Percentiles rank a stretch among this genome's conserved stretches.
Evolutionary conservation across 2,888 invertebrate species (phyloP).

Genomic region (Cheilosia pagana): DNA sequence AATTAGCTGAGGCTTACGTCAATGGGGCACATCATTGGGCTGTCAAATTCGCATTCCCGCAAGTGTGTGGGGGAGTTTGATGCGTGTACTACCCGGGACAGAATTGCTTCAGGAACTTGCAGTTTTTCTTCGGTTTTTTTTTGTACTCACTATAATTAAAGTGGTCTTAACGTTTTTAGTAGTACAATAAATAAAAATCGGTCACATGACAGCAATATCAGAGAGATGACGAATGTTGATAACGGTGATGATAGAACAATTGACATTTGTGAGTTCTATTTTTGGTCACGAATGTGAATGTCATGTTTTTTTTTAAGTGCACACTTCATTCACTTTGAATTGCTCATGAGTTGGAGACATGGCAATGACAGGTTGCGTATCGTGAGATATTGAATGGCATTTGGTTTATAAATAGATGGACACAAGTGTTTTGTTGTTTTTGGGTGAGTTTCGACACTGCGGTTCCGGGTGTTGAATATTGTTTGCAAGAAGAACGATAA

Average conservation of each 20-base stretch:
- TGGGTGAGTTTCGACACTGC: not conserved
- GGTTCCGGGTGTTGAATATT: not conserved
- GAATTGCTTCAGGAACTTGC: no score
- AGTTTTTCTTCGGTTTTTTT: no score
- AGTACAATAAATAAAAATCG: not conserved
- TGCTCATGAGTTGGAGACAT: not conserved
- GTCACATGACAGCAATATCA: constrained; percentile 26
- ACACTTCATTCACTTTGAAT: constrained; percentile 5
- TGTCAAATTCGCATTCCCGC: no score
- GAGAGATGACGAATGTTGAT: constrained; percentile 25
- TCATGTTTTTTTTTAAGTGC: not conserved
- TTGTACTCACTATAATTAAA: no score
- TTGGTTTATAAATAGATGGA: constrained; percentile 31
- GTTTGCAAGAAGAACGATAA: not conserved
- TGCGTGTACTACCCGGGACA: no score
- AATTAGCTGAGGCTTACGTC: constrained; percentile 53
- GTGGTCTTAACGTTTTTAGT: not conserved
- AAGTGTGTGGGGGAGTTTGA: no score
- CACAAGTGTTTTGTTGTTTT: not conserved
- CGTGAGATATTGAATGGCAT: constrained; percentile 20
- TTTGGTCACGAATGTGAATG: constrained; percentile 3
- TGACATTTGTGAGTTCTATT: constrained; percentile 13
- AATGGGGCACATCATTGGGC: constrained; percentile 12
- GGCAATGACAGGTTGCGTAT: constrained; percentile 28
- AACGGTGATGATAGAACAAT: constrained; percentile 24